Evolutionary conservation across 2,888 invertebrate genomes (phyloP).

Genomic region (Andricus curvator): DNA sequence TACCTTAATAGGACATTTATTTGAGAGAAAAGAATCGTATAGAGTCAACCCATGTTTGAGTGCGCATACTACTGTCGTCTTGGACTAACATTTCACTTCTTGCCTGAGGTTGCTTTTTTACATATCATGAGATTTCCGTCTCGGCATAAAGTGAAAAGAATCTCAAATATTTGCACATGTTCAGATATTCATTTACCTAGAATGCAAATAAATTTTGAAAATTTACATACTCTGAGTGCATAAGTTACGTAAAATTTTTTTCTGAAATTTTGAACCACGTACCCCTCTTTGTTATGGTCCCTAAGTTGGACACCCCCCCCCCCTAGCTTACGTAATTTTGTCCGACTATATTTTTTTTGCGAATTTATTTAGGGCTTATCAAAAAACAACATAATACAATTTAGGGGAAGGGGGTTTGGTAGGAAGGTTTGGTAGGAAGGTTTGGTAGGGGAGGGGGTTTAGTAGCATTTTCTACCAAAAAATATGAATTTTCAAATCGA

Average conservation of each 20-base stretch:
- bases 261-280: too few relatives aligned
- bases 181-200: conserved; percentile 14
- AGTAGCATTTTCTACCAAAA: too few relatives aligned
- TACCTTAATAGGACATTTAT: conserved; percentile 26
- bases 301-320: rapidly evolving
- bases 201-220: conserved; percentile 4
- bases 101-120: conserved; percentile 24
- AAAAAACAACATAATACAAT: too few relatives aligned
- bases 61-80: conserved; percentile 18
- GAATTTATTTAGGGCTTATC: too few relatives aligned
- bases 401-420: rapidly evolving
- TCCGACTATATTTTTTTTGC: too few relatives aligned
- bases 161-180: conserved; percentile 27
- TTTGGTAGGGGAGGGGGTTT: rapidly evolving
- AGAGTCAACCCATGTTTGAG: conserved; percentile 6
- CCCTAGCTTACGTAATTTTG: too few relatives aligned
- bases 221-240: not conserved
- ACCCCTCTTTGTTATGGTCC: too few relatives aligned
- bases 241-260: too few relatives aligned
- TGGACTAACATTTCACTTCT: conserved; percentile 32
- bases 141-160: conserved; percentile 20
- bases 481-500: too few relatives aligned
- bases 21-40: conserved; percentile 25
- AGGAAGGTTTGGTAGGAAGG: too few relatives aligned
- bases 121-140: conserved; percentile 32